Evolutionary conservation across 2,113 vertebrate genomes (phyloP), one percentile per base, ranked within the genome.

Genomic region (Electrona antarctica): DNA sequence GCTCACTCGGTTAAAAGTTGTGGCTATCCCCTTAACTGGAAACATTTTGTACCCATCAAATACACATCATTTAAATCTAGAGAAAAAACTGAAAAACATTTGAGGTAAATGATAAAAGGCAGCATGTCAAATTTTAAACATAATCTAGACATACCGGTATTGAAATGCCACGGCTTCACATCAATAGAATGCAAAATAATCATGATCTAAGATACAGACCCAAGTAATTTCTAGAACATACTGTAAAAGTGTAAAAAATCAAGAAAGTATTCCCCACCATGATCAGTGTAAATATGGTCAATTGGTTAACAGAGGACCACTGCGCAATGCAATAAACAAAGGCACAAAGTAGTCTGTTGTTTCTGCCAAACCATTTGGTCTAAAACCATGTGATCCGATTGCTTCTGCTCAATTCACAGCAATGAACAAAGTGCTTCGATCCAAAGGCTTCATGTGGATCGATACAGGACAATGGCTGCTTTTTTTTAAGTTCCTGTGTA

Each of bases 311-410:
- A n/a, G 8, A 76, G 6, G 11, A 60, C 29, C n/a, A 48, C 50
- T 41, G 73, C 60, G 5, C 7, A 51, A 69, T 64, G 41, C 74
- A 56, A 41, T 65, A 77, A 86, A 87, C 64, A 89, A 89, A 90
- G 88, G 90, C 88, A 89, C 89, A 87, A 72, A 84, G 60, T 81
- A 13, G 50, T 79, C 29, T 2, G 8, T 55, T 78, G 65, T 77
- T 62, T 66, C 60, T 62, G 62, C 60, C 45, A 68, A 48, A 64
- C 6, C 9, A 28, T 81, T 80, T 81, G 74, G 79, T 80, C 77
- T 78, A 52, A 84, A 78, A 77, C 45, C 48, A 4, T 68, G 64
- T n/a, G 60, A 82, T 72, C 29, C 57, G 52, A 60, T 61, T 6
- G 55, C 29, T 61, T 69, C 28, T n/a, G 49, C 50, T 60, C 0